Evolutionary conservation across 2,113 vertebrate species (phyloP).

Genomic region (Neolamprologus ventralis): DNA sequence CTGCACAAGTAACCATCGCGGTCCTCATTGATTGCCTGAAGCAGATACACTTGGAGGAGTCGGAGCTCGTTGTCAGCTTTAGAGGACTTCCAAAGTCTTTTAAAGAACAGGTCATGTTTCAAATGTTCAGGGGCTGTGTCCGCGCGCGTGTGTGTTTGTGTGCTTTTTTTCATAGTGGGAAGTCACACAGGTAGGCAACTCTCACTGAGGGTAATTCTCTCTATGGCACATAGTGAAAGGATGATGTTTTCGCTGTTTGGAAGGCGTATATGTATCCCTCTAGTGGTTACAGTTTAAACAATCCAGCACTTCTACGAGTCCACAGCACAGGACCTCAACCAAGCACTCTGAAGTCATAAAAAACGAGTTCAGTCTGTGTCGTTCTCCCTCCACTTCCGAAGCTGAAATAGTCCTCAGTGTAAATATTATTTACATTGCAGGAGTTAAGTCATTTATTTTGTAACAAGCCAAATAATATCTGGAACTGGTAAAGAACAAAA

Average conservation of each 20-base stretch:
- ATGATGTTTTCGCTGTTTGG: conserved; percentile 67
- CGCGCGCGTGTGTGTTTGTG: not conserved
- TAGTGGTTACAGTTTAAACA: conserved; percentile 83
- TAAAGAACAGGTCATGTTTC: conserved; percentile 73
- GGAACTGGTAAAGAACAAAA: not conserved
- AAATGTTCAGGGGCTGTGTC: conserved; percentile 52
- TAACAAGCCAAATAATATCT: not conserved
- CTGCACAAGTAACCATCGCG: conserved; percentile 63
- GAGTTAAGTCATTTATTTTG: not conserved
- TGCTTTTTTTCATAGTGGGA: conserved; percentile 58
- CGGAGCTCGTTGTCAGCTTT: conserved; percentile 57
- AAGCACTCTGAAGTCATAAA: not conserved
- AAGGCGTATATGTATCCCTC: conserved; percentile 90
- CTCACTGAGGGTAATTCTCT: conserved; percentile 72
- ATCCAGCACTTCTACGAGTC: conserved; percentile 41
- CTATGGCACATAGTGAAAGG: conserved; percentile 75
- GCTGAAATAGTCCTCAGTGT: not conserved
- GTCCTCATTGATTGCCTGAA: conserved; percentile 69
- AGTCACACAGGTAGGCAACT: conserved; percentile 85
- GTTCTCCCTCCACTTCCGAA: not conserved
- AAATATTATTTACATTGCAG: not conserved
- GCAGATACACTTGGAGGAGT: conserved; percentile 62
- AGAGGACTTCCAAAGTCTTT: conserved; percentile 66
- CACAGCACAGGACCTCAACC: not conserved
- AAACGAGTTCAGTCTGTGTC: not conserved